Evolutionary conservation across 2,888 invertebrate genomes (phyloP).

Genomic region (Hymenopus coronatus): DNA sequence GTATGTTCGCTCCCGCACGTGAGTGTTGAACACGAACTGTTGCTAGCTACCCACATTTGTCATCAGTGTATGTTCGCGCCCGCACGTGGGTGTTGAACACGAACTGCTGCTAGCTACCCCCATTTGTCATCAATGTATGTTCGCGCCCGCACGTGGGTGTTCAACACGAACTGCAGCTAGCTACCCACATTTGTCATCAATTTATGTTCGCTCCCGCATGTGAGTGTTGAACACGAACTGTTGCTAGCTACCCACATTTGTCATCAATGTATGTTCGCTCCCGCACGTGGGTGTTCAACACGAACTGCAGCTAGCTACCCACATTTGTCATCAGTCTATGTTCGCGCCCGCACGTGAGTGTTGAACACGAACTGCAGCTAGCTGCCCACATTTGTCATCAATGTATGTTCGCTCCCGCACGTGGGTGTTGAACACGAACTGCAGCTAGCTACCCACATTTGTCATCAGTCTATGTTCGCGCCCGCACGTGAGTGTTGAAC

Average conservation of each 20-base stretch:
- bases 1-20: neutral
- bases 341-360: neutral
- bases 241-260: neutral
- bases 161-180: neutral
- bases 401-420: neutral
- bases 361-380: neutral
- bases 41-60: neutral
- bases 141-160: neutral
- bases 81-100: neutral
- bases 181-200: neutral
- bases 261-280: neutral
- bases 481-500: neutral
- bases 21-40: neutral
- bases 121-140: neutral
- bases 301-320: neutral
- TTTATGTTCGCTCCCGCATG: neutral
- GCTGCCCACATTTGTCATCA: neutral
- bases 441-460: neutral
- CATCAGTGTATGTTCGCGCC: neutral
- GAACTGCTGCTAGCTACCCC: neutral
- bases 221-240: neutral
- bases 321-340: neutral
- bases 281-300: neutral
- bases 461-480: neutral
- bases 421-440: neutral